A percentile compares a stretch with the other conserved stretches of the same genome.
These are phyloP conservation scores for Pheosia gnoma DNA, from an alignment of 2,888 invertebrate species.

Conservation along the genomic window DNA sequence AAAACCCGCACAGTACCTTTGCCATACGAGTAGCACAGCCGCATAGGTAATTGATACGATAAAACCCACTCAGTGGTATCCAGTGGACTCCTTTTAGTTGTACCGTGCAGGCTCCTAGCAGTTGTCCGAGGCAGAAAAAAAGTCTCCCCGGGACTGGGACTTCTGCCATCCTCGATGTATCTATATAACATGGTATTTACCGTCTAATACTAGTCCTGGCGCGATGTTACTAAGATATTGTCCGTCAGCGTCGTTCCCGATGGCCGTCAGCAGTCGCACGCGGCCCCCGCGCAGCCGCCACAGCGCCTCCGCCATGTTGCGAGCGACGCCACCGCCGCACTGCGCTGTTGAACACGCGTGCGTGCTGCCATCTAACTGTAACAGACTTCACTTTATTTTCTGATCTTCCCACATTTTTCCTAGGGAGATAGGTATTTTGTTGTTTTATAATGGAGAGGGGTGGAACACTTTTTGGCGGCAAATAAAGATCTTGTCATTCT, in stretches of 20 bases:
- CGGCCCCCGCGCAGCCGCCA: conserved; percentile 87
- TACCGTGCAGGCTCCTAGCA: too few relatives aligned
- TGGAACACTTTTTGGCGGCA: too few relatives aligned
- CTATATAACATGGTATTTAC: conserved; percentile 39
- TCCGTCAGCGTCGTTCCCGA: conserved; percentile 88
- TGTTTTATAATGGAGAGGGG: too few relatives aligned
- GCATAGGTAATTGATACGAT: too few relatives aligned
- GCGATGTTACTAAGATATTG: conserved; percentile 56
- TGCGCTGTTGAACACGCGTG: conserved; percentile 86
- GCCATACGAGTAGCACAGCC: too few relatives aligned
- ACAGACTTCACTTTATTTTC: conserved; percentile 25
- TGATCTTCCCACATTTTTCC: neutral
- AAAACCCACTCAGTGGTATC: too few relatives aligned
- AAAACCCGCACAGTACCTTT: too few relatives aligned
- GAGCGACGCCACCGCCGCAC: conserved; percentile 94
- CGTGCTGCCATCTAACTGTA: conserved; percentile 91
- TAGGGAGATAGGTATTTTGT: too few relatives aligned
- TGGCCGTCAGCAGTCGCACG: conserved; percentile 89
- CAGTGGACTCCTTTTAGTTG: too few relatives aligned
- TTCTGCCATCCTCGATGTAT: neutral
- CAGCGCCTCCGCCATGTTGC: conserved; percentile 95
- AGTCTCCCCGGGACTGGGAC: too few relatives aligned
- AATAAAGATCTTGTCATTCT: too few relatives aligned
- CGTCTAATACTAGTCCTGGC: conserved; percentile 67
- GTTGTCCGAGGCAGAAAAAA: too few relatives aligned